Evolutionary conservation across 2,797 vertebrate genomes (phyloP).

Genomic region (Psittacula derbiana): DNA sequence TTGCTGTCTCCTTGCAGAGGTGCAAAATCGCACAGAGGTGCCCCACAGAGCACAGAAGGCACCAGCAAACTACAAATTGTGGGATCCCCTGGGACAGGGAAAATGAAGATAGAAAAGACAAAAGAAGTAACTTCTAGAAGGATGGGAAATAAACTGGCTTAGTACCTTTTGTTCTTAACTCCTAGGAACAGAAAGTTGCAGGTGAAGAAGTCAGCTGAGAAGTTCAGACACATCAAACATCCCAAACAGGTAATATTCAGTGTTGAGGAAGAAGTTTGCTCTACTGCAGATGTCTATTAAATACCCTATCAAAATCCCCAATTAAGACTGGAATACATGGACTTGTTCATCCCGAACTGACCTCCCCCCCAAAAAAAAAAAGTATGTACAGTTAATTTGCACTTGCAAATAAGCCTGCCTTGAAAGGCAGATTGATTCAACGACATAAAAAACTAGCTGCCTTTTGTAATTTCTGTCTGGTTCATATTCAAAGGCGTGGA

Average conservation of each 20-base stretch:
- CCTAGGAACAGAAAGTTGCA: not conserved
- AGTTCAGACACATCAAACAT: not conserved
- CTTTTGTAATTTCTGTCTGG: conserved; percentile 10
- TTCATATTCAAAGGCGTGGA: conserved; percentile 36
- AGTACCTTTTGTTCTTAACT: not conserved
- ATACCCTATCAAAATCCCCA: not conserved
- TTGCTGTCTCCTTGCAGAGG: not conserved
- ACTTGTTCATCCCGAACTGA: not conserved
- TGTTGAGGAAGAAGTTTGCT: not conserved
- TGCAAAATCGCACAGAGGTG: not conserved
- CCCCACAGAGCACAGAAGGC: not conserved
- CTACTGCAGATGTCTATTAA: not conserved
- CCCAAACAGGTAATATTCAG: not conserved
- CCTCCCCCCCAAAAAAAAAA: not conserved
- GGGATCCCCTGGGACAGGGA: not conserved
- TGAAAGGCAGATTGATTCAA: not conserved
- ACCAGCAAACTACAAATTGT: not conserved
- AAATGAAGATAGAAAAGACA: not conserved
- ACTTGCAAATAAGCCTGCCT: not conserved
- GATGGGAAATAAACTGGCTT: not conserved
- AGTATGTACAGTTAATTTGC: not conserved
- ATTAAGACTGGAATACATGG: not conserved
- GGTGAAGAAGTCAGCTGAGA: not conserved
- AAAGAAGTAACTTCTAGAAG: not conserved
- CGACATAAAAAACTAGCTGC: not conserved